Conservation (phyloP, 2,797 vertebrate species). For the Poecilia wingei region DNA sequence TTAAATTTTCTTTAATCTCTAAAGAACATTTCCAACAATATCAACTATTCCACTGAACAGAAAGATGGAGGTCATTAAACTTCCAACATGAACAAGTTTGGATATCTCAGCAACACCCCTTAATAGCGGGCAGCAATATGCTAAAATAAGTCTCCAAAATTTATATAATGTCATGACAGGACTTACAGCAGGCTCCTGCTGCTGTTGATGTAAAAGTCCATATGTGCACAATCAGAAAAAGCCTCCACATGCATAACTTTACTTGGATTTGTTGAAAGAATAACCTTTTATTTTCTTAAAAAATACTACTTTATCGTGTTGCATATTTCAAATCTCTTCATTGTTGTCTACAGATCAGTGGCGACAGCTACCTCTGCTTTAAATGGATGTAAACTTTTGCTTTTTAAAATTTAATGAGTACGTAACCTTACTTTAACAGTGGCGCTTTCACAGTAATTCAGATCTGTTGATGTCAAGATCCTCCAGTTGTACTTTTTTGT, state of each 20-base stretch:
- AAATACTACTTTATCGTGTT: background rate
- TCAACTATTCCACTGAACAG: background rate
- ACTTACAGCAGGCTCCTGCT: background rate
- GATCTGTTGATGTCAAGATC: background rate
- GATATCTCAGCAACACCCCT: background rate
- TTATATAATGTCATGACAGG: background rate
- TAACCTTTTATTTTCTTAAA: background rate
- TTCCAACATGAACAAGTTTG: background rate
- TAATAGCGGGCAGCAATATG: background rate
- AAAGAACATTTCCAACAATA: background rate
- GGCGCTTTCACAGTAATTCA: background rate
- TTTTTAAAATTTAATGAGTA: background rate
- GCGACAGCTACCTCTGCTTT: background rate
- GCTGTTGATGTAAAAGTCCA: background rate
- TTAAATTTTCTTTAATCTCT: no score
- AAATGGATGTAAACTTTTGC: background rate
- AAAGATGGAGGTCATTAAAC: background rate
- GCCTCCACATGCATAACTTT: background rate
- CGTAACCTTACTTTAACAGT: background rate
- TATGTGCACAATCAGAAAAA: background rate
- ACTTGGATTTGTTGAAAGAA: background rate
- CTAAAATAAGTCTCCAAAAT: background rate
- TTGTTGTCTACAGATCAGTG: background rate
- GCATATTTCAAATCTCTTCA: background rate
- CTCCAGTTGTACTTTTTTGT: background rate